Percentiles rank a stretch among this genome's conserved stretches.
Evolutionary conservation across 30 jellyfish, hydroid and myxozoan species (phyloP).

Genomic region (Chrysaora quinquecirrha): DNA sequence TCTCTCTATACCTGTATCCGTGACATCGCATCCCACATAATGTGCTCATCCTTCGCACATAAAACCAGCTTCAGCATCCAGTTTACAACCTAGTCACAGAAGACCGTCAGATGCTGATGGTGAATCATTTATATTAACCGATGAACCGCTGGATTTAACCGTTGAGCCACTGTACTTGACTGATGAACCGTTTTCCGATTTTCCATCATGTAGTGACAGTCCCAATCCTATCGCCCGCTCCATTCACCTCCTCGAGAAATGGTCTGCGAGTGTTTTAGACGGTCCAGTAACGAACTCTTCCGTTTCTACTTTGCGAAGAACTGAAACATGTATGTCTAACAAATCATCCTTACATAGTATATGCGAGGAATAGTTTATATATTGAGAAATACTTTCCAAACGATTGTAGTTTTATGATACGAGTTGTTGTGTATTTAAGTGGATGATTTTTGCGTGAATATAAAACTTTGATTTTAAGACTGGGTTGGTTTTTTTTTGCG

Average conservation of each 20-base stretch:
- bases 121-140: background rate
- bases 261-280: conserved; percentile 17
- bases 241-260: conserved; percentile 1
- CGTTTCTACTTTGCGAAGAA: conserved; percentile 2
- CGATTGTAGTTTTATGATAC: too few species aligned
- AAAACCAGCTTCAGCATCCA: too few species aligned
- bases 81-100: too few species aligned
- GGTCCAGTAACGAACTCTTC: background rate
- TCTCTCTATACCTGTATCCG: too few species aligned
- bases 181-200: background rate
- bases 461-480: too few species aligned
- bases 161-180: background rate
- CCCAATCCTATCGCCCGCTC: conserved; percentile 9
- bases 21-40: too few species aligned
- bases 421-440: too few species aligned
- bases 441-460: too few species aligned
- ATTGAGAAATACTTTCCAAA: too few species aligned
- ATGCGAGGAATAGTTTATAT: conserved; percentile 8
- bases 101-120: too few species aligned
- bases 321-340: conserved; percentile 11
- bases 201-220: background rate
- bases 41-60: too few species aligned
- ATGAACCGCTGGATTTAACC: background rate
- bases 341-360: conserved; percentile 48
- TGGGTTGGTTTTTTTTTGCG: too few species aligned